These are phyloP conservation scores for Halcyon senegalensis DNA, from an alignment of 2,113 vertebrate species.

Conservation along the genomic window DNA sequence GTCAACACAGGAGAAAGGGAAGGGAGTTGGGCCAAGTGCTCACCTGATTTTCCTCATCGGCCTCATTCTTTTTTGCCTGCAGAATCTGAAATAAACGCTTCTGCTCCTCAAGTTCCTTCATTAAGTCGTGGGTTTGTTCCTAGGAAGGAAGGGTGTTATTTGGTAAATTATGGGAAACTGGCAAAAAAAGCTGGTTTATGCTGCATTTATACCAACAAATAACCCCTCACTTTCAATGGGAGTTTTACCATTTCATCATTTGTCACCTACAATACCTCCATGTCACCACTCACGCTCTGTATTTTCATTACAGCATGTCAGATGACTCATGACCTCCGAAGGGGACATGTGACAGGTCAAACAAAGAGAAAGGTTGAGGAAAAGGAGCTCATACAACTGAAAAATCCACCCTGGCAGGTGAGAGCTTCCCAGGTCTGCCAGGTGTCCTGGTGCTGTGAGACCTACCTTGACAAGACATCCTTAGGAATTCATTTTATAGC, in stretches of 20 bases:
- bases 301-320: not conserved
- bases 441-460: not conserved
- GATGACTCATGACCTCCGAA: not conserved
- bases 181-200: not conserved
- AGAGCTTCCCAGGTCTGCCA: not conserved
- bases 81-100: not conserved
- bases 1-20: not conserved
- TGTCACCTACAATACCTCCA: not conserved
- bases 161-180: not conserved
- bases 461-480: not conserved
- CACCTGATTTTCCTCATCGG: constrained; percentile 54
- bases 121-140: constrained; percentile 9
- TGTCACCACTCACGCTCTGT: not conserved
- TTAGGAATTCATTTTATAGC: not conserved
- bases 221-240: not conserved
- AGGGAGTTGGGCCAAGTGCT: not conserved
- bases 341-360: not conserved
- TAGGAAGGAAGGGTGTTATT: not conserved
- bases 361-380: not conserved
- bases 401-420: not conserved
- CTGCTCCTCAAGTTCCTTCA: constrained; percentile 27
- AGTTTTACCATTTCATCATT: not conserved
- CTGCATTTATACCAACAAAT: not conserved
- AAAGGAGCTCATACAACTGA: not conserved
- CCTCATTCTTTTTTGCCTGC: constrained; percentile 1